phyloP scores from a whole-genome alignment of 2,113 vertebrate species.

The Leucopternis melanops region DNA sequence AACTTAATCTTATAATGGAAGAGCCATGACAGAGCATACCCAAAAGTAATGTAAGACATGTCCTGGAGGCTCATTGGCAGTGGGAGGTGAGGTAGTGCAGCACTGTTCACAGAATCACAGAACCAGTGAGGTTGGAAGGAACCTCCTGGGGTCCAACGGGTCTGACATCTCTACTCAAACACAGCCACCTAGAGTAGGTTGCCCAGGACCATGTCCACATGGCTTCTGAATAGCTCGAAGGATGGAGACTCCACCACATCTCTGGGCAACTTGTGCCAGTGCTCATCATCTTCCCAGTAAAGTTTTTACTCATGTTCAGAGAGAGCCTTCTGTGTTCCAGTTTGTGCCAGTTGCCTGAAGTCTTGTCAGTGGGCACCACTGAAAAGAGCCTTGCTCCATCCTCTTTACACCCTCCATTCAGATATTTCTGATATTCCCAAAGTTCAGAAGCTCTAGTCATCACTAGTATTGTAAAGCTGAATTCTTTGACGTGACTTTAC shows the following conservation, averaged over 20 bases:
- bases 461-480: neutral
- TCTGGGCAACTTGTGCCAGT: neutral
- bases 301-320: neutral
- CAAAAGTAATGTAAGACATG: neutral
- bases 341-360: neutral
- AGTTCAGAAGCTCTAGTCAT: neutral
- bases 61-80: accelerated
- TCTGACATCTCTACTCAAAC: neutral
- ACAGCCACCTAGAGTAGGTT: neutral
- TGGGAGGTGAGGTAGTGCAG: neutral
- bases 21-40: neutral
- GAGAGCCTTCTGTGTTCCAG: neutral
- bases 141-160: neutral
- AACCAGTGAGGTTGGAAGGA: neutral
- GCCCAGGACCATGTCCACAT: neutral
- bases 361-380: neutral
- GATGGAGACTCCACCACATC: neutral
- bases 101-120: neutral
- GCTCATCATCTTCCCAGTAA: neutral
- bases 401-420: neutral
- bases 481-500: neutral
- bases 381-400: neutral
- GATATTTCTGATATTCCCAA: neutral
- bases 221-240: neutral
- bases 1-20: neutral